phyloP scores from a whole-genome alignment of 2,888 invertebrate species.

The Andrena dorsata region DNA sequence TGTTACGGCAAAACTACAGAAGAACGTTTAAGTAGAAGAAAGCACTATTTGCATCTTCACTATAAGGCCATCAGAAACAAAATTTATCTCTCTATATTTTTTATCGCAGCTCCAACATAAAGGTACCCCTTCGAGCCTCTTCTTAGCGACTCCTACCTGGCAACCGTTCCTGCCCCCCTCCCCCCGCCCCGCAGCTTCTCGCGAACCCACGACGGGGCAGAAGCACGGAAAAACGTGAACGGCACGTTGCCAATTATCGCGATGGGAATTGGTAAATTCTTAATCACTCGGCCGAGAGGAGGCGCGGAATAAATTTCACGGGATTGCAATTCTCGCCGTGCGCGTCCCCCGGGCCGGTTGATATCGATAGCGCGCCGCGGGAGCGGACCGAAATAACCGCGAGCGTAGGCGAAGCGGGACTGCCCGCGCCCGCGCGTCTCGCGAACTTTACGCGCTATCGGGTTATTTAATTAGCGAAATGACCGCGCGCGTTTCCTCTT shows the following conservation, averaged over 20 bases:
- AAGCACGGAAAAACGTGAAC: background rate
- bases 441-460: slow-evolving; percentile 44
- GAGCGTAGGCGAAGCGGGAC: slow-evolving; percentile 12
- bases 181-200: no score
- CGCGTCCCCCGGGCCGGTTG: background rate
- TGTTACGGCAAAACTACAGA: no score
- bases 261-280: slow-evolving; percentile 39
- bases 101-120: no score
- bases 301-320: slow-evolving; percentile 30
- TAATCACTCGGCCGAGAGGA: slow-evolving; percentile 35
- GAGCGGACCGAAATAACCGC: slow-evolving; percentile 25
- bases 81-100: no score
- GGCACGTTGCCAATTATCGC: slow-evolving; percentile 15
- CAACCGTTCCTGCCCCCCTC: no score
- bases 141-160: no score
- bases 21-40: no score
- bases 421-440: background rate
- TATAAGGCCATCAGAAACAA: no score
- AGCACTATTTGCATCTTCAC: no score
- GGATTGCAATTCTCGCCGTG: slow-evolving; percentile 36
- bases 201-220: background rate
- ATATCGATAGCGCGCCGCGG: slow-evolving; percentile 4
- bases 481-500: slow-evolving; percentile 23
- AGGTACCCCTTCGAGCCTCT: no score
- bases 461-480: slow-evolving; percentile 56